Evolutionary conservation across 2,888 invertebrate genomes (phyloP), one percentile per base, ranked within the genome.

Genomic region (Hirtodrosophila trivittata): DNA sequence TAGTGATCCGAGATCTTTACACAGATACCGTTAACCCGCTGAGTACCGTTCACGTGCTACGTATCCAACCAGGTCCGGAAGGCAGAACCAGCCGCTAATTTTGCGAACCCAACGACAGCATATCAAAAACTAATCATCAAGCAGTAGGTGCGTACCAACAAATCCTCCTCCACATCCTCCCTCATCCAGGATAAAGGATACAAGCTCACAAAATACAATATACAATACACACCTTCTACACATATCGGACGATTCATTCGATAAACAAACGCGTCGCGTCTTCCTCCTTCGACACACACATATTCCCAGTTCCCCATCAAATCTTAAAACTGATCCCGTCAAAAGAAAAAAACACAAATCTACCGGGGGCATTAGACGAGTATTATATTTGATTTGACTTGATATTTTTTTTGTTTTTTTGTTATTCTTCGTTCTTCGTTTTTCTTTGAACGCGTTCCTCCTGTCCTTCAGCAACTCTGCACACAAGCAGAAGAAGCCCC

Each of bases 41-140:
- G 56, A 66, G 54, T 65, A 66, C 49, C 76, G 56, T 69, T 69
- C 60, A 69, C 66, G 69, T 66, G 60, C 64, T 26, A 59, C 56
- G n/a, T 13, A 58, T 12, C 8, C 56, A 14, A 52, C 46, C 56
- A 66, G 60, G 56, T 70, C 76, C 76, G 62, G 73, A 73, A 58
- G 70, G 76, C 71, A 63, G 67, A 97, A 28, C 9, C n/a, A 54
- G 97, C 75, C 95, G 92, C 92, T 95, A 96, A 88, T 93, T 93
- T 92, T 96, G 97, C 86, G 95, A 95, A 92, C 96, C 95, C 90
- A 96, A 96, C 60, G 96, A 96, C 68, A 95, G 45, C 56, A 30
- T 38, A 21, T 26, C 46, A 60, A 62, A 38, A 62, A 58, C 51
- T 47, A 42, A 30, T n/a, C 39, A 32, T 32, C 37, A 52, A 59